A percentile compares a stretch with the other conserved stretches of the same genome.
Evolutionary conservation across 37 sponge, comb jelly and placozoan genomes (phyloP).

Genomic region (Aphrocallistes beatrix): DNA sequence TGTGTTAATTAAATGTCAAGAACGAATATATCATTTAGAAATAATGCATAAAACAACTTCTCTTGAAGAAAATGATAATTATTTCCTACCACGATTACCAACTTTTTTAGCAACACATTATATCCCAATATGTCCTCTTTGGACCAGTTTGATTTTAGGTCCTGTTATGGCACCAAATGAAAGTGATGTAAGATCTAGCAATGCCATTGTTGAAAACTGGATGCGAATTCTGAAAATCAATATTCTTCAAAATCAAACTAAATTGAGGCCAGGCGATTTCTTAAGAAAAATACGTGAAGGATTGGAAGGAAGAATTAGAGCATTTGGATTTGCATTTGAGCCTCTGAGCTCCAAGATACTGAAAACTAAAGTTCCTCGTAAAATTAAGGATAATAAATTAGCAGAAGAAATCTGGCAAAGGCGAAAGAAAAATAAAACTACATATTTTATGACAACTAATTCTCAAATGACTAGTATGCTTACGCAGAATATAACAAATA

Average conservation of each 20-base stretch:
- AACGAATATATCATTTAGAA: background rate
- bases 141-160: conserved; percentile 7
- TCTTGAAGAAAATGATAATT: background rate
- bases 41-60: background rate
- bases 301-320: background rate
- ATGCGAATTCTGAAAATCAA: background rate
- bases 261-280: conserved; percentile 14
- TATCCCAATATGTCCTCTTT: background rate
- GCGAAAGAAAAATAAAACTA: background rate
- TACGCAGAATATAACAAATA: too few relatives aligned
- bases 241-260: conserved; percentile 1
- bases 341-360: background rate
- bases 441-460: background rate
- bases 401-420: background rate
- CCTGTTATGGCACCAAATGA: conserved; percentile 4
- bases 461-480: background rate
- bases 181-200: background rate
- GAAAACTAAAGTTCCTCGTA: background rate
- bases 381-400: conserved; percentile 10
- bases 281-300: background rate
- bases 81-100: conserved; percentile 8
- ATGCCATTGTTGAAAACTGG: conserved; percentile 6
- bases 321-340: too few relatives aligned
- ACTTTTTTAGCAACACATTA: conserved; percentile 2
- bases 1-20: conserved; percentile 7